Evolutionary conservation across 1,140 invertebrate species (phyloP), one percentile per base, ranked within the genome.

Genomic region (Drosophila willistoni): DNA sequence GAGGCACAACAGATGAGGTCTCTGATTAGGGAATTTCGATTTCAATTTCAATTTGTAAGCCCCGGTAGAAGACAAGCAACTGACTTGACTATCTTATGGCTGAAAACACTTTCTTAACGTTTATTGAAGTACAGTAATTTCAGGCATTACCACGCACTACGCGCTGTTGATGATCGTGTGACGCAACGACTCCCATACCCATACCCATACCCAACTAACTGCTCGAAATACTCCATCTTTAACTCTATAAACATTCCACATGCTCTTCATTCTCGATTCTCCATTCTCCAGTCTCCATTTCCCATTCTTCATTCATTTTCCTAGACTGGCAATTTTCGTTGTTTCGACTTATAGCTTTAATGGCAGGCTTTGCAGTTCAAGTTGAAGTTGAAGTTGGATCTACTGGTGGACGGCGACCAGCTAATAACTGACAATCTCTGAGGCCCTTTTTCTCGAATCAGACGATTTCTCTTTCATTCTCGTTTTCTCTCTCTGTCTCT

Each of bases 111-210:
- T 77, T 77, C 73, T 77, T 76, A 70, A 60, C 73, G 60, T 70
- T 76, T 77, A 77, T 70, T 59, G 60, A 76, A 86, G 83, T 83
- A 87, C 82, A 82, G 82, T 79, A 86, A 86, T 86, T 86, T 86
- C 61, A 69, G 73, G 73, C 84, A 89, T 89, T 89, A 89, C 84
- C 85, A 89, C 84, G 79, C 89, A 89, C 44, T 51, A 51, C 17
- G 19, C 60, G 9, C 61, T 56, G 56, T 34, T 41, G 60, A 68
- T 59, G 62, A 60, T 75, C 64, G 59, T 42, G 61, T 71, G 75
- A 72, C 77, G 70, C 71, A 89, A 51, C 44, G 7, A 22, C 44
- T 51, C 3, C 44, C 17, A 22, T 51, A 22, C 1, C 17, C 14
- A 22, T 19, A 22, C 3, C 44, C 17, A 22, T 51, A 22, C 1